Evolutionary conservation across 2,888 invertebrate genomes (phyloP).

Genomic region (Sphaerophoria rueppellii): DNA sequence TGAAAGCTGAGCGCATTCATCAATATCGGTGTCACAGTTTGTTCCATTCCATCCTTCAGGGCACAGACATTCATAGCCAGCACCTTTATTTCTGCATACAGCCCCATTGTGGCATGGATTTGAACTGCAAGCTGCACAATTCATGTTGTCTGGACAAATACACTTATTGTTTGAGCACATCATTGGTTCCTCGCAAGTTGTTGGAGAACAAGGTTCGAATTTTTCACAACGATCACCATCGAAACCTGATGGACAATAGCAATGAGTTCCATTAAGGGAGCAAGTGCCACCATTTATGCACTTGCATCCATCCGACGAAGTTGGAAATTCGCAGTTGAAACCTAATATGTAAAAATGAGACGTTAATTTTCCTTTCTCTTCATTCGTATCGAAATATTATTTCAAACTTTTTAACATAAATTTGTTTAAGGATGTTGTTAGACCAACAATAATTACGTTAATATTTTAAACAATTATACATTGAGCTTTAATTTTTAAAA

Average conservation of each 20-base stretch:
- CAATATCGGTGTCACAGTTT: constrained; percentile 86
- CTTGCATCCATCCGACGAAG: constrained; percentile 77
- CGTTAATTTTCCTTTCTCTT: neutral
- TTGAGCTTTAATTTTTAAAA: constrained; percentile 8
- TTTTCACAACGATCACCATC: constrained; percentile 81
- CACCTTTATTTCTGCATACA: constrained; percentile 85
- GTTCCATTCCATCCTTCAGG: constrained; percentile 84
- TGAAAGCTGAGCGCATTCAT: constrained; percentile 85
- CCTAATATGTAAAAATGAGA: constrained; percentile 75
- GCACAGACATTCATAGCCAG: constrained; percentile 85
- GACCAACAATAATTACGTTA: constrained; percentile 29
- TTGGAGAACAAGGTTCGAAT: constrained; percentile 78
- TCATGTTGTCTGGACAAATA: constrained; percentile 80
- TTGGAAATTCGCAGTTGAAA: constrained; percentile 80
- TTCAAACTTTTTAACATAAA: neutral
- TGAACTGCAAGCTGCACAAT: constrained; percentile 84
- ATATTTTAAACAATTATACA: neutral
- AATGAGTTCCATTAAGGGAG: constrained; percentile 80
- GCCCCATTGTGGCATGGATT: constrained; percentile 87
- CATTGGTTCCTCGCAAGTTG: constrained; percentile 81
- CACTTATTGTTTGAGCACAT: constrained; percentile 80
- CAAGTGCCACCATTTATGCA: constrained; percentile 82
- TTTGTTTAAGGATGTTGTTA: neutral
- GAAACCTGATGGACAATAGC: constrained; percentile 80
- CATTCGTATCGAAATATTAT: too few species aligned